A percentile compares a stretch with the other conserved stretches of the same genome.
Conservation (phyloP, 2,888 invertebrate species). For the Lycocerus yunnanus region DNA sequence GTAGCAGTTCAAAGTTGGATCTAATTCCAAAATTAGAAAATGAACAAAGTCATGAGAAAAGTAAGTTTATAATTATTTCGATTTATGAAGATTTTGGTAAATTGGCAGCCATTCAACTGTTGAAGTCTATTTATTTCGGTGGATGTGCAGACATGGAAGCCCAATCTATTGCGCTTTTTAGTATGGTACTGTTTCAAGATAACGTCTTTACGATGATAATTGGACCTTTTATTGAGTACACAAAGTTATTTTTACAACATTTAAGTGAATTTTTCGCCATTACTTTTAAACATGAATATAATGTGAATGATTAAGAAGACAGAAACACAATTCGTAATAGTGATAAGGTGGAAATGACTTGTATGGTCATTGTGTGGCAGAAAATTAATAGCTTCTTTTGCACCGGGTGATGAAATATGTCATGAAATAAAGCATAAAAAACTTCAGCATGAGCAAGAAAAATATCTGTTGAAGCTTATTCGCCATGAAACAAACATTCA, state of each 20-base stretch:
- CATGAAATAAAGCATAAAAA: neutral
- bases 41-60: too few relatives aligned
- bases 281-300: conserved; percentile 90
- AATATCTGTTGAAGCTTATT: neutral
- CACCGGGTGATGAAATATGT: neutral
- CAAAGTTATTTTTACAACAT: conserved; percentile 88
- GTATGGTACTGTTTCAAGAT: conserved; percentile 93
- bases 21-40: too few relatives aligned
- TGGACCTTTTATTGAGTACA: conserved; percentile 72
- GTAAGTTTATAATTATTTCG: too few relatives aligned
- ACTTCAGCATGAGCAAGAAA: neutral
- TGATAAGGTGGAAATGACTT: conserved; percentile 81
- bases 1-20: too few relatives aligned
- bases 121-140: conserved; percentile 90
- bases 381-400: conserved; percentile 65
- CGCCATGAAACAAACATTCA: neutral
- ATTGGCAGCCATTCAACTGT: conserved; percentile 74
- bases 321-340: conserved; percentile 60
- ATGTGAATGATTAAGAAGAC: conserved; percentile 60
- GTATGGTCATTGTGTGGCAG: conserved; percentile 95
- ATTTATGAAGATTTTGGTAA: too few relatives aligned
- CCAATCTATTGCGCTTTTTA: conserved; percentile 84
- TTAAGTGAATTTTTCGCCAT: conserved; percentile 90
- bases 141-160: conserved; percentile 89
- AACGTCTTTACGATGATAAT: conserved; percentile 83